Evolutionary conservation across 2,888 invertebrate species (phyloP).

Genomic region (Leptinotarsa tumamoca): DNA sequence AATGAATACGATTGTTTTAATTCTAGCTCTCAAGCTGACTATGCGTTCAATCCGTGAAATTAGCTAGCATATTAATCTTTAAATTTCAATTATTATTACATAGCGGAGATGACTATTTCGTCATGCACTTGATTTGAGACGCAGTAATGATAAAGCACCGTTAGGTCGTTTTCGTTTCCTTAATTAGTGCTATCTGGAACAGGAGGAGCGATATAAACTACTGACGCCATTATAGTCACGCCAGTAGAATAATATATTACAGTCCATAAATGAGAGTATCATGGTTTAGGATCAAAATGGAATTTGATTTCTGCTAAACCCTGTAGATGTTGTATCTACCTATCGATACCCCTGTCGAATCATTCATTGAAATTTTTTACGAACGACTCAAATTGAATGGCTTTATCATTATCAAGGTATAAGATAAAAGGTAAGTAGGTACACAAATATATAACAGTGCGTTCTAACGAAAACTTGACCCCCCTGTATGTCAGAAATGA

Average conservation of each 20-base stretch:
- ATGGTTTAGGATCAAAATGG: no score
- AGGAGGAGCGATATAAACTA: constrained; percentile 2
- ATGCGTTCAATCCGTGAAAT: constrained; percentile 13
- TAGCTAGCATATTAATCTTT: constrained; percentile 11
- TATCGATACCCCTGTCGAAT: no score
- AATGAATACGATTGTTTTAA: not conserved
- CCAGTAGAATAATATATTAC: not conserved
- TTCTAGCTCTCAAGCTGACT: not conserved
- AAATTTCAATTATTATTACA: constrained; percentile 17
- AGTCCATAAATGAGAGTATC: no score
- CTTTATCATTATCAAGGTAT: no score
- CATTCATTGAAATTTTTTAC: no score
- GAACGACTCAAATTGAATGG: no score
- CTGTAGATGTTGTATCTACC: no score
- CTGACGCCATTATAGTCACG: not conserved
- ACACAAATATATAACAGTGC: no score
- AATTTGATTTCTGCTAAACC: no score
- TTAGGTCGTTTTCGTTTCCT: constrained; percentile 24
- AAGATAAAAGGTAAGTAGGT: no score
- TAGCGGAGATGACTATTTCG: constrained; percentile 20
- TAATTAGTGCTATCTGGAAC: constrained; percentile 7
- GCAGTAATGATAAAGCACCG: constrained; percentile 24
- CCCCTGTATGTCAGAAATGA: no score
- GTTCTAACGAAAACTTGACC: no score
- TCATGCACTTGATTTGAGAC: constrained; percentile 27